phyloP scores from a whole-genome alignment of 1,140 invertebrate genomes.

The Ctenoplectra terminalis region DNA sequence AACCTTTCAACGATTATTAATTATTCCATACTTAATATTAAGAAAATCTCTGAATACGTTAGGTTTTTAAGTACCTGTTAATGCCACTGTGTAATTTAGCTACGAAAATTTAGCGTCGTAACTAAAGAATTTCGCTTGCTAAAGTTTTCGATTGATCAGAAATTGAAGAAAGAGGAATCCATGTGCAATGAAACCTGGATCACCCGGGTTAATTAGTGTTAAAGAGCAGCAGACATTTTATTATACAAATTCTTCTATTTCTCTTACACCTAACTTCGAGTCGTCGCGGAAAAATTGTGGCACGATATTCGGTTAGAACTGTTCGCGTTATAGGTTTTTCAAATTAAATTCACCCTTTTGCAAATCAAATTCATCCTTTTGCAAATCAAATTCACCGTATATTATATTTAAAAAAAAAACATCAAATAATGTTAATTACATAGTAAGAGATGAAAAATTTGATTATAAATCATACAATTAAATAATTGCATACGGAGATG shows the following conservation, averaged over 20 bases:
- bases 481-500: too few species aligned
- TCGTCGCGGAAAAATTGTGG: not conserved
- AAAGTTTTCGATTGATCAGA: not conserved
- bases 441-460: too few species aligned
- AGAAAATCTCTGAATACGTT: not conserved
- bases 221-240: constrained; percentile 54
- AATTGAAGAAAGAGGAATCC: constrained; percentile 25
- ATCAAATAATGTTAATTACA: too few species aligned
- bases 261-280: constrained; percentile 38
- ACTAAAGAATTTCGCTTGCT: constrained; percentile 36
- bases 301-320: not conserved
- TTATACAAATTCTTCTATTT: constrained; percentile 34
- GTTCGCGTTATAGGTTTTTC: too few species aligned
- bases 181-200: constrained; percentile 32
- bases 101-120: not conserved
- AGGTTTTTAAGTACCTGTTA: constrained; percentile 25
- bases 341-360: too few species aligned
- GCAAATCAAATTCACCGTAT: too few species aligned
- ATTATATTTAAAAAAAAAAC: too few species aligned
- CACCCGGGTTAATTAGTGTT: constrained; percentile 15
- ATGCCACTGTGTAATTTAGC: constrained; percentile 27
- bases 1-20: too few species aligned
- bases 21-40: not conserved
- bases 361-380: too few species aligned
- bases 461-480: too few species aligned